A percentile compares a stretch with the other conserved stretches of the same genome.
Conservation (phyloP, 2,888 invertebrate genomes). For the Pterostichus niger region DNA sequence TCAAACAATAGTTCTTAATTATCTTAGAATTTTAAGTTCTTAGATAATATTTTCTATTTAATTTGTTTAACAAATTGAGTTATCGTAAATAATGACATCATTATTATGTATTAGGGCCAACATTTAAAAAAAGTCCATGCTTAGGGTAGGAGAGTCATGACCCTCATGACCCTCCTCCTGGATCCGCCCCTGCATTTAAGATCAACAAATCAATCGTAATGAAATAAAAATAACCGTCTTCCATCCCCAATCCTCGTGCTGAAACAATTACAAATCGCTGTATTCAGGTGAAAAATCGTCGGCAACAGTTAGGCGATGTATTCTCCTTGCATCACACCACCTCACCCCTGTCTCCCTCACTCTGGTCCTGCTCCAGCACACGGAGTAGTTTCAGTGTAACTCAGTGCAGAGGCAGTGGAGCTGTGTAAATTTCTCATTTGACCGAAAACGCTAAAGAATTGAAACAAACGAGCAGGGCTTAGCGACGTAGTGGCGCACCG, state of each 20-base stretch:
- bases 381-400: background rate
- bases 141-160: too few relatives aligned
- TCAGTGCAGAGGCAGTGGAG: background rate
- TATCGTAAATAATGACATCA: too few relatives aligned
- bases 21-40: too few relatives aligned
- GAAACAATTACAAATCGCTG: slow-evolving; percentile 59
- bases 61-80: too few relatives aligned
- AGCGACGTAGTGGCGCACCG: slow-evolving; percentile 8
- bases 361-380: background rate
- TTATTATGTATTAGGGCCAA: too few relatives aligned
- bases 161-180: too few relatives aligned
- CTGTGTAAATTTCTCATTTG: slow-evolving; percentile 61
- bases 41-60: too few relatives aligned
- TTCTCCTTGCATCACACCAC: background rate
- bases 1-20: too few relatives aligned
- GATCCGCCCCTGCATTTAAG: too few relatives aligned
- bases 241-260: slow-evolving; percentile 3
- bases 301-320: slow-evolving; percentile 36
- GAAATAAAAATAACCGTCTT: background rate
- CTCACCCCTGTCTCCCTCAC: background rate
- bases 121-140: too few relatives aligned
- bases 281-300: slow-evolving; percentile 44
- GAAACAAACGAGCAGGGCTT: slow-evolving; percentile 54
- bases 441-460: slow-evolving; percentile 62
- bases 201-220: background rate